Base-by-base conservation (phyloP, 2,888 invertebrate genomes). In the Palloptera scutellata region DNA sequence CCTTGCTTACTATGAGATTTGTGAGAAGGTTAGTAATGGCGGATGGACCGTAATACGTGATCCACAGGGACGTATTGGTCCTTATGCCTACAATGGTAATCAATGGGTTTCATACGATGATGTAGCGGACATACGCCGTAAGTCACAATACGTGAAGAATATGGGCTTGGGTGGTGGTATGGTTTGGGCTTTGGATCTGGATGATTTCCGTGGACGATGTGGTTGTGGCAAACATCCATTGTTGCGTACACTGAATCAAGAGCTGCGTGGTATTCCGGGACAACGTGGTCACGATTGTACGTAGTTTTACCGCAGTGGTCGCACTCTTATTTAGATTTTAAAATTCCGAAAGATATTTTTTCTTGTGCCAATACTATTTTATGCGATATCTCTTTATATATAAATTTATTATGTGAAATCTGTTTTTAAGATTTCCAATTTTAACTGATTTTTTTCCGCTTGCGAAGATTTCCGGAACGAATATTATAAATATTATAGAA, bases 41-140 rank as follows among this genome's bases (percentile, higher is more conserved):
- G 87, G 89, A 13, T 89, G 89, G 86, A 87, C 87, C 0, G 88
- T 90, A 11, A 87, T 89, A 20, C 88, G 92, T 78, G 89, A 89
- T 75, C 84, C 87, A 0, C 77, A 87, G 73, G 89, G 88, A 1
- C 83, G 88, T 15, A 89, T 91, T 74, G 94, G 94, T 1, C 92
- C 94, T 0, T 93, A 90, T 80, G 91, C 92, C 0, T 88, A 90
- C 69, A 87, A 86, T 51, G 90, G 89, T 1, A 88, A 88, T 67
- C 93, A 94, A 79, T 94, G 94, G 94, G 91, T 92, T 0, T 91
- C 92, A 0, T 94, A 92, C 79, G 90, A 94, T 77, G 91, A 91
- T 72, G 88, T 89, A 1, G 84, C 85, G 3, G 91, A 91, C 67
- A 88, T 91, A 54, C 86, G 88, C 64, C 85, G 88, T 62, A 90